Evolutionary conservation across 1,140 invertebrate genomes (phyloP), one percentile per base, ranked within the genome.

Genomic region (Drosophila azteca): DNA sequence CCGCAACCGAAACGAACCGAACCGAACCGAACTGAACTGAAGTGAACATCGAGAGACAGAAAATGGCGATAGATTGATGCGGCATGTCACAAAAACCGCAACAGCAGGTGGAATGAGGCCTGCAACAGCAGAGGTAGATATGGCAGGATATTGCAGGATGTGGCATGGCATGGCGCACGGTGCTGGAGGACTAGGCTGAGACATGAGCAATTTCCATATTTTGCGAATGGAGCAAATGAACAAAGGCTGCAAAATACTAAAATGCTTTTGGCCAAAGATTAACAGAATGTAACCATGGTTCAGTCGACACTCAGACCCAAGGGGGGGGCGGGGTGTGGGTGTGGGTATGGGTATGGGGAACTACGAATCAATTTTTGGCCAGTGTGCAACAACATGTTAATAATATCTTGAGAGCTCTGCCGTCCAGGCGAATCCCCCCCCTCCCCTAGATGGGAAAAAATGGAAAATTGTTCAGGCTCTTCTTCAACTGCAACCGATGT

Each of bases 51-150:
- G 52, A 50, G 60, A 61, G 63, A 58, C 72, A 66, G 51, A 75
- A 88, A 87, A 88, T 88, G 74, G 68, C 75, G 80, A 89, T 90
- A 82, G 77, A 90, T 85, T 79, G 79, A 90, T 84, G 81, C 73
- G 84, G 80, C 66, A 85, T 85, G 84, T 90, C 74, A 80, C 77
- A 53, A 81, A 78, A 83, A 83, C 76, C 87, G 61, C 78, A 81
- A 51, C 63, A 55, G 44, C 57, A 64, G 62, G 64, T 69, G 66
- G 31, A 11, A 3, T 35, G 31, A 31, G 26, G 26, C 31, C 31
- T 11, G 31, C 31, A 35, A 35, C 31, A 35, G 31, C 31, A 57
- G 66, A 57, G 49, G 45, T 7, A 20, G 17, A 8, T 3, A 20
- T 20, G 17, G 17, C 22, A 24, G 29, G 45, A 50, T 20, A 20